phyloP scores from a whole-genome alignment of 1,140 invertebrate genomes.

The Zaprionus lachaisei region DNA sequence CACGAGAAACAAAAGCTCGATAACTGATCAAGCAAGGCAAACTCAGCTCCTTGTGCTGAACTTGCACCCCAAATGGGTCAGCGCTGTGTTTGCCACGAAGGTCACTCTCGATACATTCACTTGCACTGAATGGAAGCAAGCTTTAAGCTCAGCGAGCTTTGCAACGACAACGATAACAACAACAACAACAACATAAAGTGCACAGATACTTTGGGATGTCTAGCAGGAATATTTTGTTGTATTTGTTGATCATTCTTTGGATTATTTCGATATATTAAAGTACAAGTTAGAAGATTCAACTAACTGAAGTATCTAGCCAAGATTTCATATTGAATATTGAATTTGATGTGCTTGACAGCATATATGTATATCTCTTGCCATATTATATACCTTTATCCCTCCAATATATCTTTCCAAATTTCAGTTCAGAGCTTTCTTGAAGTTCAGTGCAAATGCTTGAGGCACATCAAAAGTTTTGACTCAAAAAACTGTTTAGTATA shows the following conservation, averaged over 20 bases:
- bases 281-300: neutral
- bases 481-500: slow-evolving; percentile 6
- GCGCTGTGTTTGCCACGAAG: neutral
- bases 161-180: neutral
- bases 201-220: neutral
- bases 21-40: neutral
- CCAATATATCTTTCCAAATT: no score
- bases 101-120: neutral
- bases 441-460: neutral
- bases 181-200: neutral
- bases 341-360: no score
- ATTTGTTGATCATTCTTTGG: neutral
- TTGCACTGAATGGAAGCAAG: neutral
- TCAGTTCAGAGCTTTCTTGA: neutral
- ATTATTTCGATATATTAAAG: neutral
- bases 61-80: slow-evolving; percentile 2
- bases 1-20: slow-evolving; percentile 1
- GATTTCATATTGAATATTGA: neutral
- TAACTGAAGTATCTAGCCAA: neutral
- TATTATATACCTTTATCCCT: no score
- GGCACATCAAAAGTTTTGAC: neutral
- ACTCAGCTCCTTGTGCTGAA: neutral
- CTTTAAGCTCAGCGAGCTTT: neutral
- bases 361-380: no score
- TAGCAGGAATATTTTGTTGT: neutral